Base-by-base conservation (phyloP, 2,888 invertebrate species). In the Andrena fulva region DNA sequence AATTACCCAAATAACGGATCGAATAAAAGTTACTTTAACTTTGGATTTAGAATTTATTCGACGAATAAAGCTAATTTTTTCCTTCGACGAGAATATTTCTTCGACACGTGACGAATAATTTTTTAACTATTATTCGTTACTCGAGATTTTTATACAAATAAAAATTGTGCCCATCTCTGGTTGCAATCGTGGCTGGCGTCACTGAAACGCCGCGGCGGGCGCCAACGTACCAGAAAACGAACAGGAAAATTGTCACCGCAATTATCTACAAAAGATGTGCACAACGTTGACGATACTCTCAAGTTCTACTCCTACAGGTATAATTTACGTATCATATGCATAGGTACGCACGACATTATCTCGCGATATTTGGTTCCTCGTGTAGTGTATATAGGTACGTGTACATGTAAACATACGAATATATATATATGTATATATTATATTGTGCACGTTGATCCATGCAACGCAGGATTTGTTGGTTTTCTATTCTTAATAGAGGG, bases 361-460 rank as follows among this genome's bases (percentile, higher is more conserved):
- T 80, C 70, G 85, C 62, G 74, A 77, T 89, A 87, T 60, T 90
- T 88, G 85, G 88, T 89, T 91, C 89, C 84, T 86, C 81, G 85
- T 83, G 84, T 89, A 84, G 83, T 74, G 35, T 72, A 72, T 86
- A 74, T 77, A 54, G 59, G 62, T 86, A 73, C 59, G 69, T 66
- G 69, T 81, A 73, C 80, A 75, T 73, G 59, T 83, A 74, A 77
- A 78, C 77, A 67, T 71, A 72, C 29, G 31, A 60, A 70, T 70
- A 70, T 60, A 77, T 77, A 56, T 73, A 83, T 82, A 85, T 71
- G 82, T 83, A 71, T 66, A 72, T 82, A 77, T 79, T 59, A 74
- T 78, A 81, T 70, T 75, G 78, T 82, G 82, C 83, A 81, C 48
- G 70, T 74, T 68, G 71, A 84, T 63, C 35, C 68, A 27, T 80